phyloP scores from a whole-genome alignment of 2,113 vertebrate genomes.

The Fregetta grallaria region DNA sequence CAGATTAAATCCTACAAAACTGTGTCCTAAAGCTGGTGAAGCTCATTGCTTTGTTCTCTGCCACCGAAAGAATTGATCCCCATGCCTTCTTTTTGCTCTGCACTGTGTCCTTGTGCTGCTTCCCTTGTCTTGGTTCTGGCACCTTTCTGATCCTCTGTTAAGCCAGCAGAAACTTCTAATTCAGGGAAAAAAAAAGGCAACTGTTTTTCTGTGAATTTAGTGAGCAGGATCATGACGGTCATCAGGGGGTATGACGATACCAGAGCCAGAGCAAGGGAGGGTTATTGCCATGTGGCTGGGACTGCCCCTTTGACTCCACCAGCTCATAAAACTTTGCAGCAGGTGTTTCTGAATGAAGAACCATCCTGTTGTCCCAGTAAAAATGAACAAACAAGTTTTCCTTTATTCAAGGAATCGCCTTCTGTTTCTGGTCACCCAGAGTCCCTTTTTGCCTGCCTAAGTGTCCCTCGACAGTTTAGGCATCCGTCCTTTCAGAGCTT shows the following conservation, averaged over 20 bases:
- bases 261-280: not conserved
- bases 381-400: not conserved
- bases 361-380: not conserved
- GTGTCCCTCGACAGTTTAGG: not conserved
- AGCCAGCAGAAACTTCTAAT: not conserved
- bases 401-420: not conserved
- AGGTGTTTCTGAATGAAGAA: not conserved
- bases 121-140: not conserved
- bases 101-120: not conserved
- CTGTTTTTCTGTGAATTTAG: not conserved
- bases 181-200: not conserved
- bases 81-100: not conserved
- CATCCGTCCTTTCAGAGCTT: not conserved
- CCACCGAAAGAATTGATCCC: not conserved
- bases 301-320: not conserved
- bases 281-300: not conserved
- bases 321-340: not conserved
- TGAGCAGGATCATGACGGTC: not conserved
- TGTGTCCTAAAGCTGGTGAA: not conserved
- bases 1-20: not conserved
- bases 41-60: not conserved
- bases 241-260: not conserved
- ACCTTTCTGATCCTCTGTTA: not conserved
- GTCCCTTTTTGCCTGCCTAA: not conserved
- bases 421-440: not conserved